Percentiles rank a stretch among this genome's conserved stretches.
Conservation (phyloP, 2,888 invertebrate genomes). For the Cephus runcator region DNA sequence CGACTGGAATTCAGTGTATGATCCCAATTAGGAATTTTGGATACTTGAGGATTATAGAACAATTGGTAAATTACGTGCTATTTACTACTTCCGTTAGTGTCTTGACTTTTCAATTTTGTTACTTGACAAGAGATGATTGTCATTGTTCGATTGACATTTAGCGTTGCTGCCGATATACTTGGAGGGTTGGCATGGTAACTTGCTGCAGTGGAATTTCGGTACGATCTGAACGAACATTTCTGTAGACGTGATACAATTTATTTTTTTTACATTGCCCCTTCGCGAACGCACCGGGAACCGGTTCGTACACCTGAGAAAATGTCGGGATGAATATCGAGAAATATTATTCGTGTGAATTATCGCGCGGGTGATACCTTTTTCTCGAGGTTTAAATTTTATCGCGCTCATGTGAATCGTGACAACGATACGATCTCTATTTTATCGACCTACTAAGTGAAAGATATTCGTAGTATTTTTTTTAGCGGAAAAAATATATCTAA, state of each 20-base stretch:
- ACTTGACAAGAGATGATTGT: not conserved
- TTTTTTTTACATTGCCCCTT: not conserved
- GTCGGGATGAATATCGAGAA: not conserved
- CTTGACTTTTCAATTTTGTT: not conserved
- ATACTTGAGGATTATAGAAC: not conserved
- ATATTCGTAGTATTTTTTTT: not conserved
- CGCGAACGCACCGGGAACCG: not conserved
- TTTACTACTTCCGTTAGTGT: not conserved
- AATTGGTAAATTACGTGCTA: not conserved
- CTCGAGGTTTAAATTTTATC: not conserved
- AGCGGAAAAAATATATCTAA: not conserved
- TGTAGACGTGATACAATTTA: not conserved
- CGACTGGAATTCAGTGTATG: not conserved
- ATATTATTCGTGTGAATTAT: not conserved
- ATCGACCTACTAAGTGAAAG: not conserved
- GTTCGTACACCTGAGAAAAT: not conserved
- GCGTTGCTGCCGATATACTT: not conserved
- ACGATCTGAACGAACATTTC: not conserved
- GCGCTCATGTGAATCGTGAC: not conserved
- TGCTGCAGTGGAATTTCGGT: not conserved
- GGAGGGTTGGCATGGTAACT: not conserved
- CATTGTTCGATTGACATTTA: not conserved
- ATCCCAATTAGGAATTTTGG: not conserved
- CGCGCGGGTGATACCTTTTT: not conserved
- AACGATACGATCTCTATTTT: not conserved